Conservation (phyloP, 2,113 vertebrate species). For the Neofelis nebulosa region DNA sequence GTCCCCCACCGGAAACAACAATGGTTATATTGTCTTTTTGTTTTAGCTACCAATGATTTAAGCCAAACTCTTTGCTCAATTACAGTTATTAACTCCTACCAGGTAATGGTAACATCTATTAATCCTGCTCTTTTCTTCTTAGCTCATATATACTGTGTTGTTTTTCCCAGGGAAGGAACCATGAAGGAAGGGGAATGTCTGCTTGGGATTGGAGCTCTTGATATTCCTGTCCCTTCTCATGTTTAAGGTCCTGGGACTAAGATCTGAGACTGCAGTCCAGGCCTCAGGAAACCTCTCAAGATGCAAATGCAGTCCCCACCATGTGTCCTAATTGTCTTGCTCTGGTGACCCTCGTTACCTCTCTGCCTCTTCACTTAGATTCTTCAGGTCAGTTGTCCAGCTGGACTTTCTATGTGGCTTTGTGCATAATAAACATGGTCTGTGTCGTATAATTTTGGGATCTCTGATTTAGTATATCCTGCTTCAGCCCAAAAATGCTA, state of each 20-base stretch:
- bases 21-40: neutral
- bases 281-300: neutral
- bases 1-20: neutral
- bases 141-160: neutral
- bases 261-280: neutral
- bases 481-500: neutral
- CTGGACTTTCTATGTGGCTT: neutral
- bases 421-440: neutral
- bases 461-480: neutral
- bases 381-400: neutral
- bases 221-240: neutral
- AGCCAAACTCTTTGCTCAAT: neutral
- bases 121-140: neutral
- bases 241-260: neutral
- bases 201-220: neutral
- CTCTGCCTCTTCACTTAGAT: neutral
- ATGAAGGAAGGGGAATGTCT: neutral
- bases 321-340: neutral
- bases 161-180: neutral
- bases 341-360: neutral
- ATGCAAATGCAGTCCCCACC: neutral
- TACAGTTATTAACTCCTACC: neutral
- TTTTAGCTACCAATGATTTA: neutral
- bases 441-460: neutral
- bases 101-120: neutral